A percentile compares a stretch with the other conserved stretches of the same genome.
phyloP scores from a whole-genome alignment of 2,888 invertebrate genomes.

The Galeopsomyia nigrocyanea region DNA sequence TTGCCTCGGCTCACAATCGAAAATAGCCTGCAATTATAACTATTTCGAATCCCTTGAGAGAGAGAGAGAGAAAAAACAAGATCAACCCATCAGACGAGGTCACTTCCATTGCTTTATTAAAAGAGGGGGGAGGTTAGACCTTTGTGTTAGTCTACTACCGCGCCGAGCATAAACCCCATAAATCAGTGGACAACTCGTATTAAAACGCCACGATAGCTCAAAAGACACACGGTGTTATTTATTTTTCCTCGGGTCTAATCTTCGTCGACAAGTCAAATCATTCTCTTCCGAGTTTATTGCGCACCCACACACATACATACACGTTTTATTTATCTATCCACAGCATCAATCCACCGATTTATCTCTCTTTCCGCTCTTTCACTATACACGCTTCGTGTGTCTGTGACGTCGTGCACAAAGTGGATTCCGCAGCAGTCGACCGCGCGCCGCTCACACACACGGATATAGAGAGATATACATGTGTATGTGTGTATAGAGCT shows the following conservation, averaged over 20 bases:
- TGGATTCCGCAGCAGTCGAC: constrained; percentile 45
- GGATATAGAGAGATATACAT: constrained; percentile 28
- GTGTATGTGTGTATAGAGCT: constrained; percentile 1
- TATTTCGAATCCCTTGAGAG: too few relatives aligned
- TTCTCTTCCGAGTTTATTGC: constrained; percentile 13
- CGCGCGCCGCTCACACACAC: background rate
- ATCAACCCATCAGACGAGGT: too few relatives aligned
- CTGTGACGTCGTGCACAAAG: constrained; percentile 33
- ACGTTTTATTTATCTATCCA: constrained; percentile 22
- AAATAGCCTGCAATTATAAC: too few relatives aligned
- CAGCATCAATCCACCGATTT: constrained; percentile 28
- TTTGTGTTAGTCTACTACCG: too few relatives aligned
- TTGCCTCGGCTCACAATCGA: too few relatives aligned
- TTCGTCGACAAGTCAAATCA: background rate
- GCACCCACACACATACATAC: background rate
- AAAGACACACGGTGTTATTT: too few relatives aligned
- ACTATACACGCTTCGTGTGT: constrained; percentile 15
- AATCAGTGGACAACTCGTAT: too few relatives aligned
- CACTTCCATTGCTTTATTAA: too few relatives aligned
- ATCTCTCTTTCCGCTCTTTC: constrained; percentile 9
- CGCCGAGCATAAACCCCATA: too few relatives aligned
- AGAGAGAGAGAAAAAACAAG: too few relatives aligned
- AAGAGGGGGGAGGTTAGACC: too few relatives aligned
- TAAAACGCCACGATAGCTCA: too few relatives aligned
- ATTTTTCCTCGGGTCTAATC: background rate